phyloP scores from a whole-genome alignment of 1,140 invertebrate genomes.

The Bombus sibiricus region DNA sequence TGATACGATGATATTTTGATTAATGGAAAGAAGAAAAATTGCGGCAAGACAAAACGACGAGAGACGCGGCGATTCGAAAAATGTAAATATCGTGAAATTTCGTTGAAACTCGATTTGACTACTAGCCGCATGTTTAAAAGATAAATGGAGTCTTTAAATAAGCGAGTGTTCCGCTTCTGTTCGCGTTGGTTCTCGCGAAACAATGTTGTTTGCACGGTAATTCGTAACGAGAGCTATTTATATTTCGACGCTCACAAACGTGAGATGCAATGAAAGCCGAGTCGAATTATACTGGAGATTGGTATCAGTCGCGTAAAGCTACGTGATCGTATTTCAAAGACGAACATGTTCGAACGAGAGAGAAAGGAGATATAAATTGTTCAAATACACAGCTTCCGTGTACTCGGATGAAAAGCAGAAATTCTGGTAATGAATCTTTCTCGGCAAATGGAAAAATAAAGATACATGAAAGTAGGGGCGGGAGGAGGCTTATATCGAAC shows the following conservation, averaged over 20 bases:
- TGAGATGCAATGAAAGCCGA: background rate
- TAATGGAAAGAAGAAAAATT: background rate
- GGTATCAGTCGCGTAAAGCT: background rate
- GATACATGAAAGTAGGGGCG: background rate
- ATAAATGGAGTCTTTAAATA: slow-evolving; percentile 8
- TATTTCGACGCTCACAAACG: background rate
- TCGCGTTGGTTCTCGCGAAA: background rate
- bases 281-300: background rate
- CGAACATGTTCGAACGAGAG: background rate
- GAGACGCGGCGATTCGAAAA: background rate
- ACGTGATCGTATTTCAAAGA: background rate
- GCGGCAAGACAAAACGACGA: slow-evolving; percentile 1
- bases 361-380: background rate
- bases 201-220: background rate
- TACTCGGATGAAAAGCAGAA: background rate
- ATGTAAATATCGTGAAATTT: slow-evolving; percentile 8
- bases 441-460: background rate
- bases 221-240: background rate
- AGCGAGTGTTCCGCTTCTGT: background rate
- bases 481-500: background rate
- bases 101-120: background rate
- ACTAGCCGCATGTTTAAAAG: background rate
- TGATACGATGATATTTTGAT: background rate
- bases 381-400: background rate
- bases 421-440: background rate